phyloP scores from a whole-genome alignment of 2,797 vertebrate genomes.

The Decapterus maruadsi region DNA sequence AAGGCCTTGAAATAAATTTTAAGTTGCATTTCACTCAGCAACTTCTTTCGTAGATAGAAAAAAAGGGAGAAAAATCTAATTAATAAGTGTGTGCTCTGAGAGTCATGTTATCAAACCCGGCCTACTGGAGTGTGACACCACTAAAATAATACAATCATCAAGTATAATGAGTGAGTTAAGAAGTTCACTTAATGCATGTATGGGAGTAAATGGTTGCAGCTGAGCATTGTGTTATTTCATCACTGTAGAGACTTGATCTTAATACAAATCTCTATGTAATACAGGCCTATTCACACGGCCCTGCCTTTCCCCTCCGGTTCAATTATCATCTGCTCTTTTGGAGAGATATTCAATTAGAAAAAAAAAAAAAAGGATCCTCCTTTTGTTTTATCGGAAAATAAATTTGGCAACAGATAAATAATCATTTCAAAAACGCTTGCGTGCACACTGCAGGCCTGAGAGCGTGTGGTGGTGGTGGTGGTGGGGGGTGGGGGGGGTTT shows the following conservation, averaged over 20 bases:
- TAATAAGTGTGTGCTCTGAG: slow-evolving; percentile 61
- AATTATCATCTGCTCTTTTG: slow-evolving; percentile 76
- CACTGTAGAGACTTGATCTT: slow-evolving; percentile 77
- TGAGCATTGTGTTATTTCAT: slow-evolving; percentile 76
- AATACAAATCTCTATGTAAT: slow-evolving; percentile 83
- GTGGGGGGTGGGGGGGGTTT: neutral
- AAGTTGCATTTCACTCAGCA: slow-evolving; percentile 56
- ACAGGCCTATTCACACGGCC: slow-evolving; percentile 76
- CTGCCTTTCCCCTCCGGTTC: slow-evolving; percentile 66
- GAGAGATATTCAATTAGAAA: slow-evolving; percentile 77
- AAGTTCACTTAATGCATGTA: slow-evolving; percentile 76
- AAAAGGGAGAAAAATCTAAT: slow-evolving; percentile 56
- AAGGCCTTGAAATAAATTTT: slow-evolving; percentile 12
- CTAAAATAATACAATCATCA: slow-evolving; percentile 83
- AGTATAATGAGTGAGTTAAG: slow-evolving; percentile 74
- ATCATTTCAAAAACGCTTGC: slow-evolving; percentile 46
- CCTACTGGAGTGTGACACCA: slow-evolving; percentile 69
- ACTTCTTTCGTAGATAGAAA: slow-evolving; percentile 36
- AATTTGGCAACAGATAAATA: slow-evolving; percentile 68
- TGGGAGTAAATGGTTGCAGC: slow-evolving; percentile 69
- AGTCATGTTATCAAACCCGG: slow-evolving; percentile 70
- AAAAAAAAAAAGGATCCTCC: slow-evolving; percentile 43
- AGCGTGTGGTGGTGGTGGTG: neutral
- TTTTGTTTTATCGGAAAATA: slow-evolving; percentile 73
- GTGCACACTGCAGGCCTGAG: slow-evolving; percentile 3